phyloP scores from a whole-genome alignment of 2,113 vertebrate genomes.

The Tetrax tetrax region DNA sequence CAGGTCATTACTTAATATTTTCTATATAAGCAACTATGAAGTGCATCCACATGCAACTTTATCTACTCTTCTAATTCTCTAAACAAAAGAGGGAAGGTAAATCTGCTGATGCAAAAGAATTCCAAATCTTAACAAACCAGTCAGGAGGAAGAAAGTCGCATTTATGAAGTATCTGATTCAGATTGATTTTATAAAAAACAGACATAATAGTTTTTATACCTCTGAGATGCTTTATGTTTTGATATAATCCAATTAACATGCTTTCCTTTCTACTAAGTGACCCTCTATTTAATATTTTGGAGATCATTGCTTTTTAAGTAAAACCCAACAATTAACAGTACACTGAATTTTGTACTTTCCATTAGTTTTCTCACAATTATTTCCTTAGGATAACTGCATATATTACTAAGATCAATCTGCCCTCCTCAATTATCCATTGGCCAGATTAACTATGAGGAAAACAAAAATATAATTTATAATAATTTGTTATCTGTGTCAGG shows the following conservation, averaged over 20 bases:
- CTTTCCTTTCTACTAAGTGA: not conserved
- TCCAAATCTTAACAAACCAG: not conserved
- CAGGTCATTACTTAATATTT: not conserved
- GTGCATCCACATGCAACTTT: not conserved
- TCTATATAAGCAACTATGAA: not conserved
- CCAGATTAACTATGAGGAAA: not conserved
- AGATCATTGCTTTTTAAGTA: not conserved
- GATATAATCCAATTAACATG: not conserved
- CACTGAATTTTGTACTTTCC: not conserved
- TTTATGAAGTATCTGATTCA: not conserved
- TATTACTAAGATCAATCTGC: not conserved
- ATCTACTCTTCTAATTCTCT: not conserved
- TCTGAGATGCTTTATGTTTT: not conserved
- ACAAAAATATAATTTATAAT: not conserved
- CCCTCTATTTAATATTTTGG: not conserved
- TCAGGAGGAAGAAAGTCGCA: not conserved
- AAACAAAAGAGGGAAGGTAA: not conserved
- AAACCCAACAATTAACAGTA: not conserved
- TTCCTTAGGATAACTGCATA: not conserved
- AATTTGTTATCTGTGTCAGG: not conserved
- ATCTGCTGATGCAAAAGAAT: not conserved
- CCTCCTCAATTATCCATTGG: not conserved
- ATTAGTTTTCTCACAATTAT: not conserved
- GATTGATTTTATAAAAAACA: not conserved
- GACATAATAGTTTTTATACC: not conserved